A percentile compares a stretch with the other conserved stretches of the same genome.
Conservation (phyloP, 2,797 vertebrate species). For the Arctocebus calabarensis region DNA sequence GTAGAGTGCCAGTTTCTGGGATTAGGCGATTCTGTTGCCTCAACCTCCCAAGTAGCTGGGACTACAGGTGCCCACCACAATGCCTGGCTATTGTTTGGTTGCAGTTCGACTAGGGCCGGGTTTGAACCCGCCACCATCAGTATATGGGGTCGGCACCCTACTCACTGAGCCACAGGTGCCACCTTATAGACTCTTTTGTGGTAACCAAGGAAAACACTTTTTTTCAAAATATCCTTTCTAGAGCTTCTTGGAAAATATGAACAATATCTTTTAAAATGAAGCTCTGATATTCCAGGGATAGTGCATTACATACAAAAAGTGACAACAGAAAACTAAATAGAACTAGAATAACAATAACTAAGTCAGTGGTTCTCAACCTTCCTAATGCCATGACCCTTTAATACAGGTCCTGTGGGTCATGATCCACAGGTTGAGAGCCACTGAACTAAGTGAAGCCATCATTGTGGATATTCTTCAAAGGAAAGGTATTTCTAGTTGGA, state of each 20-base stretch:
- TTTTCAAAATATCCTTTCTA: constrained; percentile 33
- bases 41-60: too few species aligned
- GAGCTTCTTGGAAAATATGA: constrained; percentile 24
- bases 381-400: too few species aligned
- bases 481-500: not conserved
- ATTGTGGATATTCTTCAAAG: not conserved
- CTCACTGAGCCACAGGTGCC: too few species aligned
- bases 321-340: not conserved
- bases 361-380: not conserved
- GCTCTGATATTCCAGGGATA: constrained; percentile 3
- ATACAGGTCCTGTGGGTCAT: too few species aligned
- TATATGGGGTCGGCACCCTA: too few species aligned
- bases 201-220: not conserved
- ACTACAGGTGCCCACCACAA: too few species aligned
- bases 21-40: too few species aligned
- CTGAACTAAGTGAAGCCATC: not conserved
- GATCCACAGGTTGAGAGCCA: too few species aligned
- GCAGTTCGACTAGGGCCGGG: too few species aligned
- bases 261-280: constrained; percentile 17
- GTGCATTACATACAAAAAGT: not conserved
- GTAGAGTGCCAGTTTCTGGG: too few species aligned
- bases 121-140: too few species aligned
- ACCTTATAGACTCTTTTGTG: not conserved
- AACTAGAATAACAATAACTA: not conserved
- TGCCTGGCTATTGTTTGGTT: too few species aligned